These are phyloP conservation scores for Phymanthus crucifer DNA, from an alignment of 92 coral and sea anemone species.

Conservation along the genomic window DNA sequence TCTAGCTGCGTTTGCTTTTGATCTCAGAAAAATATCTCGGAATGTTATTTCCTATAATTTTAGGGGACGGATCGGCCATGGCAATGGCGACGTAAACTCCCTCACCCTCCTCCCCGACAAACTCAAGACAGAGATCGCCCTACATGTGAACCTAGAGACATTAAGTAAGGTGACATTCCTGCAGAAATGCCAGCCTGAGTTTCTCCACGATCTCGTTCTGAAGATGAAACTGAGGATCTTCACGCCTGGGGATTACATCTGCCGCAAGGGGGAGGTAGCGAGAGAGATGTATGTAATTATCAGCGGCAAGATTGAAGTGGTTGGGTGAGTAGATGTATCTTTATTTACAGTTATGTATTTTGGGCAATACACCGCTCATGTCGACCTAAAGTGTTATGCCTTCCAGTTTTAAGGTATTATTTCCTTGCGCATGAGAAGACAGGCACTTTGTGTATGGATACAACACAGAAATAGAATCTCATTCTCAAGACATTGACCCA, in stretches of 20 bases:
- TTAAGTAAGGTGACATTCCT: slow-evolving; percentile 90
- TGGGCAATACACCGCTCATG: too few relatives aligned
- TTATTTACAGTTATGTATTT: too few relatives aligned
- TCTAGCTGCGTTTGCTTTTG: too few relatives aligned
- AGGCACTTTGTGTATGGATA: too few relatives aligned
- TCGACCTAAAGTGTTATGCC: too few relatives aligned
- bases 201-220: slow-evolving; percentile 85
- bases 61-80: slow-evolving; percentile 67
- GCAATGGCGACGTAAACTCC: slow-evolving; percentile 87
- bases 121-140: slow-evolving; percentile 94
- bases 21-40: too few relatives aligned
- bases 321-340: slow-evolving; percentile 65
- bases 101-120: slow-evolving; percentile 87
- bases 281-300: slow-evolving; percentile 96
- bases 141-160: slow-evolving; percentile 90
- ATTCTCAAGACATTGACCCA: too few relatives aligned
- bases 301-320: slow-evolving; percentile 88
- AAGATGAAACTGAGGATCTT: slow-evolving; percentile 88
- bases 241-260: slow-evolving; percentile 96
- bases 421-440: too few relatives aligned
- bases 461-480: too few relatives aligned
- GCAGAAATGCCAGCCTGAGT: slow-evolving; percentile 97
- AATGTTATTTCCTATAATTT: not conserved
- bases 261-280: slow-evolving; percentile 90
- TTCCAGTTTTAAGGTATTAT: too few relatives aligned